Evolutionary conservation across 2,888 invertebrate species (phyloP), one percentile per base, ranked within the genome.

Genomic region (Xestia rhomboidea): DNA sequence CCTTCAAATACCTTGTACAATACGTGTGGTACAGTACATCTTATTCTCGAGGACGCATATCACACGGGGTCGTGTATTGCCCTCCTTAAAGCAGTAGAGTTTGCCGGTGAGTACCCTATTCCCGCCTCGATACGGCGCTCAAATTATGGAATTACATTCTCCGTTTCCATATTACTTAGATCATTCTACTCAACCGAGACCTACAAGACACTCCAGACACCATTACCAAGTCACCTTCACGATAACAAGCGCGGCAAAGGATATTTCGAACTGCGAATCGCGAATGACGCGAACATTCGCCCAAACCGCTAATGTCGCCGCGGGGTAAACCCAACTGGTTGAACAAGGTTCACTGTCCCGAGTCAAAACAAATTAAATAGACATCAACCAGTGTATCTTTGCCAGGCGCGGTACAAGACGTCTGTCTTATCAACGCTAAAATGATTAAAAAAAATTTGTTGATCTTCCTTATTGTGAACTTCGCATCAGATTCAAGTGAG

Each of bases 401-500:
- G 13, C 11, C 18, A 7, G 62, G 15, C 11, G 30, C n/a, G 15
- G 38, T 15, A 27, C 4, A 21, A 54, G 44, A 68, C 27, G 51
- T 60, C 30, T 49, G 34, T 46, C 60, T 51, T 38, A 46, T 46
- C 34, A 10, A 60, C 41, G 24, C 6, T 18, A 77, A 77, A 81
- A 82, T 85, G 81, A 73, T 21, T 76, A 68, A 68, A 0, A 79
- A 74, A 81, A 72, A 24, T 27, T 76, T 83, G 1, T 76, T 82
- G 1, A 51, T 81, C 13, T 66, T 86, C 27, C 24, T 84, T 44
- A 27, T 81, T 60, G 57, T 87, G 41, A 72, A 30, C 49, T 66
- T 69, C 60, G 38, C 68, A 15, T 63, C 68, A 13, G 63, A 76
- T 64, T 73, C 87, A 72, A 30, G 87, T 87, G 72, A 87, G 87